Conservation (phyloP, 2,113 vertebrate genomes). For the Ochotona curzoniae region DNA sequence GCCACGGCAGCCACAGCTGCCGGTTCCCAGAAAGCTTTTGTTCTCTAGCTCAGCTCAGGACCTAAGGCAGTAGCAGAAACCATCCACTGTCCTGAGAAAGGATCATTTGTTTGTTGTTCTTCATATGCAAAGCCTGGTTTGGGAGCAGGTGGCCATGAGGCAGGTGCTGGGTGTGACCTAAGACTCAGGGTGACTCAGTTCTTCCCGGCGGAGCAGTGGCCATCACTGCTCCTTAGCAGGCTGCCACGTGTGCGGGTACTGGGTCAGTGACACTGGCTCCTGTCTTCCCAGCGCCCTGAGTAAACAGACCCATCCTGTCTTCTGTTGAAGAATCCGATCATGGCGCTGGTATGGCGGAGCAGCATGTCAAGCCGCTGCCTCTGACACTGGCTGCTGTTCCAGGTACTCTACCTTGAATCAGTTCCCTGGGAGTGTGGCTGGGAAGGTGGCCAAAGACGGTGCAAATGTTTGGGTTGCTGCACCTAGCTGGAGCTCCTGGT, state of each 20-base stretch:
- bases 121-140: not conserved
- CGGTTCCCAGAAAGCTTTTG: not conserved
- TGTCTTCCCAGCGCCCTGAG: not conserved
- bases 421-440: no score
- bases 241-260: not conserved
- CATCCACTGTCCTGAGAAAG: not conserved
- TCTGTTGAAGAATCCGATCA: not conserved
- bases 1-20: not conserved
- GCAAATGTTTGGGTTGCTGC: no score
- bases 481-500: no score
- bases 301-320: not conserved
- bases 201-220: not conserved
- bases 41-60: not conserved
- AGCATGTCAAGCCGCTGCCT: no score
- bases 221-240: not conserved
- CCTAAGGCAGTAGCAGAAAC: not conserved
- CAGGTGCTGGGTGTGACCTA: not conserved
- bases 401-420: no score
- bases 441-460: no score
- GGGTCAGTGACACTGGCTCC: not conserved
- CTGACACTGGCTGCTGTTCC: no score
- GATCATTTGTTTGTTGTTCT: not conserved
- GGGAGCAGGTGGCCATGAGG: not conserved
- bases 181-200: not conserved
- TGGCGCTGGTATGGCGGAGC: no score